Base-by-base conservation (phyloP, 1,140 invertebrate species). In the Antheraea mylitta region DNA sequence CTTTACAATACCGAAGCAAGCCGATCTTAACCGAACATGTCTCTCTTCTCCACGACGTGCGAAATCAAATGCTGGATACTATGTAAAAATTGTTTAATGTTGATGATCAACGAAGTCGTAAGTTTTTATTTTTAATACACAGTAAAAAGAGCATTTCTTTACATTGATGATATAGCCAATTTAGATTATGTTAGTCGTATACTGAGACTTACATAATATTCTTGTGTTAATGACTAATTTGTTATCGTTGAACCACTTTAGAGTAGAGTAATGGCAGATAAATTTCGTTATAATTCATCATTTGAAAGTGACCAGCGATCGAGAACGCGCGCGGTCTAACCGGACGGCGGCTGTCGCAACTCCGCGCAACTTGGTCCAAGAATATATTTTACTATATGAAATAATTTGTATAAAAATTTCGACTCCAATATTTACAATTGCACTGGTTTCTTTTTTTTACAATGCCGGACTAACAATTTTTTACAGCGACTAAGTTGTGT, bases 361-460 rank as follows among this genome's bases (percentile, higher is more conserved):
- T 72, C 77, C 79, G 58, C 80, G 66, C 72, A 73, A 80, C 83
- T 84, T 86, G 77, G 81, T 85, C 86, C 85, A 81, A 83, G 80
- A 82, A 85, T 85, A 82, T 82, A 83, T 85, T 53, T 53, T 53
- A 42, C 11, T 42, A 77, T 85, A 86, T 80, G 78, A 86, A 89
- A 85, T 84, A 86, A 87, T 87, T 86, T 89, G 85, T 91, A 89
- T 90, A 90, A 91, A 89, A 90, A 89, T 87, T 90, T 88, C 87
- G 89, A 77, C 84, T 87, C 87, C 81, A 87, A 91, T 91, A 91
- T 91, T 90, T 91, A 90, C 87, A 91, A 85, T 72, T 67, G 66
- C 77, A 76, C 76, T 85, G 80, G 81, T 79, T 16, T 36, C 53
- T 65, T 87, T 85, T 82, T 74, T 88, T 87, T 86, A 87, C 82